These are phyloP conservation scores for Oopsacas minuta DNA, from an alignment of 37 sponge, comb jelly and placozoan species.

Conservation along the genomic window DNA sequence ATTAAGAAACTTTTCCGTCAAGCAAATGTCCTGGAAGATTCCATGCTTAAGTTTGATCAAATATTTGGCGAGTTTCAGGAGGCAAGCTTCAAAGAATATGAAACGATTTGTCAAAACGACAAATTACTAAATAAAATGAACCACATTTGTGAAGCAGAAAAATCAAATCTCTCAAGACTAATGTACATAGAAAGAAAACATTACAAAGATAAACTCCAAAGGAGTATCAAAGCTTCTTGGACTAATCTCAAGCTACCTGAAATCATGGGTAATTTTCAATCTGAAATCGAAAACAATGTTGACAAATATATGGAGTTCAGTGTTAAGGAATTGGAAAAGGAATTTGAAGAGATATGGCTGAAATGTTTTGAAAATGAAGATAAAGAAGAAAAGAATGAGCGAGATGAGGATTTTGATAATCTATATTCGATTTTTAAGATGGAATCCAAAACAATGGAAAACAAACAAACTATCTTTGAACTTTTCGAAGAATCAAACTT, in stretches of 20 bases:
- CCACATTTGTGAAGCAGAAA: not conserved
- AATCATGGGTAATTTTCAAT: not conserved
- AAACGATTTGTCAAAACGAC: not conserved
- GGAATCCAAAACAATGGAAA: constrained; percentile 16
- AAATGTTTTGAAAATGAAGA: not conserved
- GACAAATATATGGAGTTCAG: not conserved
- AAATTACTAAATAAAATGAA: not conserved
- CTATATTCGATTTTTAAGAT: not conserved
- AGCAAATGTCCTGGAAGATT: not conserved
- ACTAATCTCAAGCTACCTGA: not conserved
- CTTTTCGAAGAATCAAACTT: not conserved
- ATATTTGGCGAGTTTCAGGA: not conserved
- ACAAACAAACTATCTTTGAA: not conserved
- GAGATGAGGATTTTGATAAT: not conserved
- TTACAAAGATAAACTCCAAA: not conserved
- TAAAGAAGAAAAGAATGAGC: not conserved
- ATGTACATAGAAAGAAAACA: not conserved
- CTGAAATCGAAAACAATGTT: not conserved
- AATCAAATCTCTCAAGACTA: not conserved
- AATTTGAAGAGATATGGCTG: not conserved
- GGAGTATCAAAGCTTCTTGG: not conserved
- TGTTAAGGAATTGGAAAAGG: not conserved
- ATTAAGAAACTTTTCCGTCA: not conserved
- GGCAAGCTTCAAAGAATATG: not conserved
- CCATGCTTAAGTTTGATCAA: not conserved